phyloP scores from a whole-genome alignment of 1,140 invertebrate genomes.

The Pogonognathellus flavescens region DNA sequence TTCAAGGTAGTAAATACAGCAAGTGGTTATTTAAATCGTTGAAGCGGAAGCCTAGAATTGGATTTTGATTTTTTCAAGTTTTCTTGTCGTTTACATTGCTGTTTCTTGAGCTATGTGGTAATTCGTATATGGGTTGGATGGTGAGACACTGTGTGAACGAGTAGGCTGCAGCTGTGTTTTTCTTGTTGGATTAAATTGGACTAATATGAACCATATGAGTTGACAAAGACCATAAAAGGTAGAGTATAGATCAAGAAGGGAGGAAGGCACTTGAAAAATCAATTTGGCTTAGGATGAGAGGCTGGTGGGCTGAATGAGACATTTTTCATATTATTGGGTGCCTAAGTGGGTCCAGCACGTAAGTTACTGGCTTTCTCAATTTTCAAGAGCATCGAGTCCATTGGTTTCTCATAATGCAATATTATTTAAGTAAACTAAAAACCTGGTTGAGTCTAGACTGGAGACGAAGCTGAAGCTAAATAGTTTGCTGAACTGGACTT shows the following conservation, averaged over 20 bases:
- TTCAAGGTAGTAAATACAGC: background rate
- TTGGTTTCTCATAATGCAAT: conserved; percentile 45
- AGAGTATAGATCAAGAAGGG: conserved; percentile 51
- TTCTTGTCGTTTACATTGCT: conserved; percentile 6
- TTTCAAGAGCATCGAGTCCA: conserved; percentile 53
- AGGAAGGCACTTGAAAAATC: conserved; percentile 63
- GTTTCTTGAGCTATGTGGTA: conserved; percentile 6
- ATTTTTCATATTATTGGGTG: conserved; percentile 63
- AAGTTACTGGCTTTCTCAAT: conserved; percentile 54
- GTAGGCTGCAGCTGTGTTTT: background rate
- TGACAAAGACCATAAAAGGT: conserved; percentile 41
- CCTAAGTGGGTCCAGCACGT: conserved; percentile 53
- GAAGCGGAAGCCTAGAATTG: conserved; percentile 58
- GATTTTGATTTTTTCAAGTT: conserved; percentile 56
- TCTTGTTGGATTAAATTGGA: conserved; percentile 14
- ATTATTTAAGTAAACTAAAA: conserved; percentile 48
- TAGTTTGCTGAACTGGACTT: background rate
- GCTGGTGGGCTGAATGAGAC: conserved; percentile 61
- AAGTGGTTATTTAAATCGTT: conserved; percentile 63
- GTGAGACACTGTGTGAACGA: conserved; percentile 2
- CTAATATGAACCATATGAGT: conserved; percentile 15
- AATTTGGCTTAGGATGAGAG: conserved; percentile 65
- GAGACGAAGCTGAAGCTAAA: background rate
- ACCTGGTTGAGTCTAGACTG: background rate
- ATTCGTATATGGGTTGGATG: background rate